phyloP scores from a whole-genome alignment of 1,140 invertebrate species.

The Drosophila kanapiae region DNA sequence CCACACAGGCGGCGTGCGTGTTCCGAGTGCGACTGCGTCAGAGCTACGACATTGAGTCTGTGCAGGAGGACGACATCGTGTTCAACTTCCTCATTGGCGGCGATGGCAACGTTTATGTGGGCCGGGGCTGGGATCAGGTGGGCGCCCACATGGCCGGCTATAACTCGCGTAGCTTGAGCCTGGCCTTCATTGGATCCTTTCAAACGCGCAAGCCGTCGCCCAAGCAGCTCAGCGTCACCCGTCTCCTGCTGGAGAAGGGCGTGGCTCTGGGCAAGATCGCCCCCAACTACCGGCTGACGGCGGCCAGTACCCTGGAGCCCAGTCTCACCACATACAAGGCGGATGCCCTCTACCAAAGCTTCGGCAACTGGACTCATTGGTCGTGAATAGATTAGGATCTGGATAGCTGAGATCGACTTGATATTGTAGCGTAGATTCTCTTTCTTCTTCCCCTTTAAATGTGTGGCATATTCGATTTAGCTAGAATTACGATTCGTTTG shows the following conservation, averaged over 20 bases:
- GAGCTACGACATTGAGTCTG: slow-evolving; percentile 90
- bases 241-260: slow-evolving; percentile 87
- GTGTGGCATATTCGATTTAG: slow-evolving; percentile 71
- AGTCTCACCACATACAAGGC: slow-evolving; percentile 90
- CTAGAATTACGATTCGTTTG: slow-evolving; percentile 52
- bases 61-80: slow-evolving; percentile 87
- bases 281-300: slow-evolving; percentile 87
- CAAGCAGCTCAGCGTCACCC: slow-evolving; percentile 87
- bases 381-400: slow-evolving; percentile 85
- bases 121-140: slow-evolving; percentile 87
- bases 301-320: slow-evolving; percentile 87
- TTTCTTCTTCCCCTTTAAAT: slow-evolving; percentile 14
- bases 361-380: slow-evolving; percentile 87
- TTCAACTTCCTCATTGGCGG: slow-evolving; percentile 89
- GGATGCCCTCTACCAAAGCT: slow-evolving; percentile 87
- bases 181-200: slow-evolving; percentile 88
- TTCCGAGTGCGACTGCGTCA: slow-evolving; percentile 88
- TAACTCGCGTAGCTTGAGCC: slow-evolving; percentile 87
- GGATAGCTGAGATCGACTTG: slow-evolving; percentile 24
- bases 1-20: slow-evolving; percentile 86
- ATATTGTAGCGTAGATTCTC: slow-evolving; percentile 43
- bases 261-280: slow-evolving; percentile 86
- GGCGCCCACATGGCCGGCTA: slow-evolving; percentile 88
- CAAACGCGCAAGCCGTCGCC: slow-evolving; percentile 85
- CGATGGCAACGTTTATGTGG: slow-evolving; percentile 89